Evolutionary conservation across 1,140 invertebrate species (phyloP).

Genomic region (Eumeta japonica): DNA sequence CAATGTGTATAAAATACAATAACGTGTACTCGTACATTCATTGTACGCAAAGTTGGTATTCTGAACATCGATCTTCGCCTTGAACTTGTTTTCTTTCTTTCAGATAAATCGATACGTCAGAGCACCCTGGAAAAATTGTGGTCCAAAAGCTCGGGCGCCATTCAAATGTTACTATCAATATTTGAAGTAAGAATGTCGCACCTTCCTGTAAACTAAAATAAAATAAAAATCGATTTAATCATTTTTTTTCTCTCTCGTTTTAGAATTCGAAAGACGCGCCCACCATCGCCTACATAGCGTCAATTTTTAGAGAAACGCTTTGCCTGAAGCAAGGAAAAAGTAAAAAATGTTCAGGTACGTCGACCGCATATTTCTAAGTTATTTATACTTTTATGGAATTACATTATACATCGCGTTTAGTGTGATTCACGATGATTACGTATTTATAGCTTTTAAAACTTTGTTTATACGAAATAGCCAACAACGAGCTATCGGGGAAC

Average conservation of each 20-base stretch:
- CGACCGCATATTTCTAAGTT: too few relatives aligned
- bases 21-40: neutral
- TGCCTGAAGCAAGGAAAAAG: slow-evolving; percentile 54
- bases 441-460: too few relatives aligned
- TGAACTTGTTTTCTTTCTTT: slow-evolving; percentile 24
- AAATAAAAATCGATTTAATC: neutral
- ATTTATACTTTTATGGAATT: too few relatives aligned
- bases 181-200: slow-evolving; percentile 49
- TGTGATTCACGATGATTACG: too few relatives aligned
- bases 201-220: slow-evolving; percentile 3
- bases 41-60: neutral
- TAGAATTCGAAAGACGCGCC: slow-evolving; percentile 44
- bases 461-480: slow-evolving; percentile 29
- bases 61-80: neutral
- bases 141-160: slow-evolving; percentile 57
- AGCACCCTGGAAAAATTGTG: slow-evolving; percentile 59
- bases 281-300: slow-evolving; percentile 41
- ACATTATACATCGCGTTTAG: too few relatives aligned
- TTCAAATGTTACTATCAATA: slow-evolving; percentile 57
- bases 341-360: slow-evolving; percentile 49
- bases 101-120: slow-evolving; percentile 62
- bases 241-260: slow-evolving; percentile 11
- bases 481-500: slow-evolving; percentile 22
- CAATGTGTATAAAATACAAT: neutral
- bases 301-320: slow-evolving; percentile 46